Conservation (phyloP, 2,113 vertebrate genomes). For the Lagopus muta region DNA sequence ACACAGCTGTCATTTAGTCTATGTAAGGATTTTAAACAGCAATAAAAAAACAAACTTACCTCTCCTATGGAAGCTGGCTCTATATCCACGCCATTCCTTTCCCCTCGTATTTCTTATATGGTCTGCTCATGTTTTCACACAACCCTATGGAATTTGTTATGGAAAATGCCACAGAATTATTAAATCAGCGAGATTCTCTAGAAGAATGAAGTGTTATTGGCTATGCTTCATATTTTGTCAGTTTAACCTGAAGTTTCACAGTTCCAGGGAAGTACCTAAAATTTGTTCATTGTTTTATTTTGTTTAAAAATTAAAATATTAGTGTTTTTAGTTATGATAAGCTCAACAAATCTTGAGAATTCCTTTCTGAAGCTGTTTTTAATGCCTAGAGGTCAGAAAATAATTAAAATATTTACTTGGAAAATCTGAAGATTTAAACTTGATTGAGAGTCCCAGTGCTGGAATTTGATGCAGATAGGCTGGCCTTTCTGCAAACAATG, state of each 20-base stretch:
- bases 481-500: slow-evolving; percentile 39
- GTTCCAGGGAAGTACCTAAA: not conserved
- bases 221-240: not conserved
- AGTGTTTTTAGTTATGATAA: not conserved
- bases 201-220: not conserved
- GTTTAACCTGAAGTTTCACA: not conserved
- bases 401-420: not conserved
- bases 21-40: not conserved
- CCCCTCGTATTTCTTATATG: not conserved
- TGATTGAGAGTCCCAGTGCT: not conserved
- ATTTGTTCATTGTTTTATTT: not conserved
- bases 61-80: not conserved
- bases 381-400: not conserved
- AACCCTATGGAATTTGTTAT: not conserved
- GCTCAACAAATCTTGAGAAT: not conserved
- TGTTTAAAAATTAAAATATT: not conserved
- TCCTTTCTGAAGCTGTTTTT: not conserved
- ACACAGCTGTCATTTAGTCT: not conserved
- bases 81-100: fast-evolving
- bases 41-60: not conserved
- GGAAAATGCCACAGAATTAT: not conserved
- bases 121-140: not conserved
- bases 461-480: slow-evolving; percentile 43
- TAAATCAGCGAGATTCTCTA: not conserved
- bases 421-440: slow-evolving; percentile 1